Evolutionary conservation across 2,888 invertebrate genomes (phyloP).

Genomic region (Dione juno): DNA sequence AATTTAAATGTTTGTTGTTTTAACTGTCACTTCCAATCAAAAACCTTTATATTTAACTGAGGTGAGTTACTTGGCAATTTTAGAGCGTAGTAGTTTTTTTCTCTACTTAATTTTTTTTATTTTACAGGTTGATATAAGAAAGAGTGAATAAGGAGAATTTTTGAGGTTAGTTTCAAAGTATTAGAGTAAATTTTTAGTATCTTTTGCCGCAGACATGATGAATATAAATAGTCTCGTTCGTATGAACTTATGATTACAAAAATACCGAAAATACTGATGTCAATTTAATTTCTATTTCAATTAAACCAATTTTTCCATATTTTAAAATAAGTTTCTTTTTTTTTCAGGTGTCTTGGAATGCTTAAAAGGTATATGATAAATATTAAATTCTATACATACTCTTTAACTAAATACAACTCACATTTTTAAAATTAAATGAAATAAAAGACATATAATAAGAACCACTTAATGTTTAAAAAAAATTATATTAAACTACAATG

Average conservation of each 20-base stretch:
- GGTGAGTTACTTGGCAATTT: constrained; percentile 68
- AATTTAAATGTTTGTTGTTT: constrained; percentile 60
- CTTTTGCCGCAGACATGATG: constrained; percentile 53
- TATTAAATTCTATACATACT: too few relatives aligned
- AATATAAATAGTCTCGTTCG: constrained; percentile 73
- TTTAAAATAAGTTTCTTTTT: background rate
- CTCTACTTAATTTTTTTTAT: constrained; percentile 74
- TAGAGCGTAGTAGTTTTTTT: constrained; percentile 66
- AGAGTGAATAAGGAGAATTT: background rate
- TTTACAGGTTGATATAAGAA: constrained; percentile 59
- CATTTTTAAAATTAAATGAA: too few relatives aligned
- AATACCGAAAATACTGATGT: constrained; percentile 54
- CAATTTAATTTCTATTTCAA: constrained; percentile 39
- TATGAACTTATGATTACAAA: constrained; percentile 71
- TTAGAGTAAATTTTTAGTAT: background rate
- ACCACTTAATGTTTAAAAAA: too few relatives aligned
- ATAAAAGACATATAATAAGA: too few relatives aligned
- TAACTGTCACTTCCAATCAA: constrained; percentile 46
- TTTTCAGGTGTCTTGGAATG: constrained; percentile 7
- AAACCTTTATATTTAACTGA: constrained; percentile 54
- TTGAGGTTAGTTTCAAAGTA: constrained; percentile 25
- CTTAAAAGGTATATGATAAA: too few relatives aligned
- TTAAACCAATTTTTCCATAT: background rate
- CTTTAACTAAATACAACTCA: too few relatives aligned
- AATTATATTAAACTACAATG: too few relatives aligned